Percentiles rank a stretch among this genome's conserved stretches.
Evolutionary conservation across 2,888 invertebrate species (phyloP).

Genomic region (Orchesella flavescens): DNA sequence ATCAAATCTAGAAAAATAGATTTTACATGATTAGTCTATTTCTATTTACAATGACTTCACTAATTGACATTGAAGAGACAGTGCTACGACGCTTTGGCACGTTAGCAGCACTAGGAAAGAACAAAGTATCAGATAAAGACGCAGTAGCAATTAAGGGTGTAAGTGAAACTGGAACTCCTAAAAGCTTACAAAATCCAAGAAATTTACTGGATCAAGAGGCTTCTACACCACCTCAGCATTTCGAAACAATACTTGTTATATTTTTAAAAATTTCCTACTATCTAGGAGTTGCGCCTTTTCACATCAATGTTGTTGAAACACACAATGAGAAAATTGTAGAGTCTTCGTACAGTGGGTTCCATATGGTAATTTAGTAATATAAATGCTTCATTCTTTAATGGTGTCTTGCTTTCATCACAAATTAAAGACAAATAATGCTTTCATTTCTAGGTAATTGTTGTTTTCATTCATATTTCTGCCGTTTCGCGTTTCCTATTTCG

Average conservation of each 20-base stretch:
- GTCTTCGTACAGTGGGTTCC: not conserved
- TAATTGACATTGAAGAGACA: too few relatives aligned
- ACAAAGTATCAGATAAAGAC: too few relatives aligned
- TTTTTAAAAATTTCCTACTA: slow-evolving; percentile 30
- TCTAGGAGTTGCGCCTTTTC: slow-evolving; percentile 19
- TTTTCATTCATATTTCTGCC: slow-evolving; percentile 15
- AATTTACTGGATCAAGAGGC: not conserved
- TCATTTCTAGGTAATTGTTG: slow-evolving; percentile 18
- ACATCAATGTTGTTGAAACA: not conserved
- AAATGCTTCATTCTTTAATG: not conserved
- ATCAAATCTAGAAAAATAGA: too few relatives aligned
- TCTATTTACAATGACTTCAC: too few relatives aligned
- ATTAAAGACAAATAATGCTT: not conserved
- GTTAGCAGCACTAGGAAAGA: too few relatives aligned
- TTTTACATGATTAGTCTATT: too few relatives aligned
- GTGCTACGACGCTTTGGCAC: too few relatives aligned
- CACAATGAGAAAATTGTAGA: slow-evolving; percentile 5
- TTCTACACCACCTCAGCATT: not conserved
- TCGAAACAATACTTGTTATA: slow-evolving; percentile 21
- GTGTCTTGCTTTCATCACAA: not conserved
- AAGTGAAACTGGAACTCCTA: too few relatives aligned
- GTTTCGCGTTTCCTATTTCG: slow-evolving; percentile 2
- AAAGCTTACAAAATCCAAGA: too few relatives aligned
- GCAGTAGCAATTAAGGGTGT: too few relatives aligned
- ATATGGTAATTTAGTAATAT: slow-evolving; percentile 16